Evolutionary conservation across 64 coral and sea anemone species (phyloP).

Genomic region (Pocillopora damicornis): DNA sequence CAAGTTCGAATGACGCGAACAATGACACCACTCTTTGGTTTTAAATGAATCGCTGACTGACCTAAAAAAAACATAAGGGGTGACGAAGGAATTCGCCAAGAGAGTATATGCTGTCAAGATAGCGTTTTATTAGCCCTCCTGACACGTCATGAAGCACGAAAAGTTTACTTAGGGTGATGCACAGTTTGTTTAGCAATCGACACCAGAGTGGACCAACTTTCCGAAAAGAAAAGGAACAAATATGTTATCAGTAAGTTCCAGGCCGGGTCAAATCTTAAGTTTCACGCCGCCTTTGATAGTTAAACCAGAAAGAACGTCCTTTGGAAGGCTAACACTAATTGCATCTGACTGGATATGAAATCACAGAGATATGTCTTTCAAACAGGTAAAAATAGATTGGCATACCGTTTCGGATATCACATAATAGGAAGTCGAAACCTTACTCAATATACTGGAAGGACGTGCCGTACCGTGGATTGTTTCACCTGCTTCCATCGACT

Average conservation of each 20-base stretch:
- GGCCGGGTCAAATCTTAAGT: neutral
- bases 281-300: too few relatives aligned
- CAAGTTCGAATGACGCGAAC: neutral
- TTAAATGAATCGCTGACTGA: neutral
- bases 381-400: too few relatives aligned
- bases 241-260: neutral
- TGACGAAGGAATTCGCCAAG: conserved; percentile 3
- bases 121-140: conserved; percentile 5
- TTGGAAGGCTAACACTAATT: neutral
- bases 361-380: too few relatives aligned
- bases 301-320: too few relatives aligned
- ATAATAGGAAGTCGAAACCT: too few relatives aligned
- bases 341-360: neutral
- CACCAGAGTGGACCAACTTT: neutral
- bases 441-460: too few relatives aligned
- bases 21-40: neutral
- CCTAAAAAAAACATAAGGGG: neutral
- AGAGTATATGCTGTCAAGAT: neutral
- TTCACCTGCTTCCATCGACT: too few relatives aligned
- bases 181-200: conserved; percentile 21
- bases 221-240: neutral
- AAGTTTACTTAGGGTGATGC: conserved; percentile 3
- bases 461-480: too few relatives aligned
- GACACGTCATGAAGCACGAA: neutral
- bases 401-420: too few relatives aligned